A percentile compares a stretch with the other conserved stretches of the same genome.
These are phyloP conservation scores for Thinocorus orbignyianus DNA, from an alignment of 2,113 vertebrate species.

Conservation along the genomic window DNA sequence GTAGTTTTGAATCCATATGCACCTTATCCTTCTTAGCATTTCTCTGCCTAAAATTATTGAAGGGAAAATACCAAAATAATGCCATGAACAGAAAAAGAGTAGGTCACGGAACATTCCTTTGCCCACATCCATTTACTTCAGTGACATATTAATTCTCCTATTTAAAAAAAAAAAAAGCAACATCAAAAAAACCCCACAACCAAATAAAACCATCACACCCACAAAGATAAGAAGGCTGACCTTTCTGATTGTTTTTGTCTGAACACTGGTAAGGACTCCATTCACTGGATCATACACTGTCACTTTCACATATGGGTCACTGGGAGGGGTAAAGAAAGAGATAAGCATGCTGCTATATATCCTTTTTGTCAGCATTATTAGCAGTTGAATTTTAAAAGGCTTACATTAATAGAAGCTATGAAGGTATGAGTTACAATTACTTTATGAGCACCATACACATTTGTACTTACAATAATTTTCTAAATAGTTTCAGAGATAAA, in stretches of 20 bases:
- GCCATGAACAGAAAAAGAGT: background rate
- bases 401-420: background rate
- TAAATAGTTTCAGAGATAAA: background rate
- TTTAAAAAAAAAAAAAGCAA: background rate
- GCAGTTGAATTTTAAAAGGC: background rate
- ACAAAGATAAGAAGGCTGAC: slow-evolving; percentile 65
- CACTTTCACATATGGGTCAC: slow-evolving; percentile 93
- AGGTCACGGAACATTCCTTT: background rate
- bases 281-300: slow-evolving; percentile 88
- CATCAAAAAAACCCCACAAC: too few relatives aligned
- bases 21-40: background rate
- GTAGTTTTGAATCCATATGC: background rate
- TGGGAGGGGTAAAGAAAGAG: slow-evolving; percentile 46
- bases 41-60: background rate
- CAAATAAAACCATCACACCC: background rate
- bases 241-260: slow-evolving; percentile 96
- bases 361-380: background rate
- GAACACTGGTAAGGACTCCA: slow-evolving; percentile 87
- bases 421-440: background rate
- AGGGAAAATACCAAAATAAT: background rate
- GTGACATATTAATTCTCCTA: background rate
- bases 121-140: background rate
- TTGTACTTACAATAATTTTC: background rate
- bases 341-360: background rate
- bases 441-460: background rate